Evolutionary conservation across 2,888 invertebrate species (phyloP).

Genomic region (Bombylius discolor): DNA sequence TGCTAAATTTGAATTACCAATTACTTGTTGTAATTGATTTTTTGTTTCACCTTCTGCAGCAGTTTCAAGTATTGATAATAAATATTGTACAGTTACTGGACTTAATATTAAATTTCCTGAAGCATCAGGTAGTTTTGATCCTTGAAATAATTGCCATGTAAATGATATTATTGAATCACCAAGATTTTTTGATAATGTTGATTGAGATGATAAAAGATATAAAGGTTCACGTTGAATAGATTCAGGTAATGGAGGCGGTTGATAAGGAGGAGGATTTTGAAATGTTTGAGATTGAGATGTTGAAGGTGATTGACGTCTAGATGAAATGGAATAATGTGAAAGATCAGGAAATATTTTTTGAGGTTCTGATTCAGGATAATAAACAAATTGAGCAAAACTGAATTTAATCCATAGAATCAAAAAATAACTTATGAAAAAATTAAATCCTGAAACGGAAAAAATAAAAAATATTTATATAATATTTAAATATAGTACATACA

Average conservation of each 20-base stretch:
- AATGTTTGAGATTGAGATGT: no score
- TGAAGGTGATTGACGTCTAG: no score
- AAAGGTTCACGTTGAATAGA: background rate
- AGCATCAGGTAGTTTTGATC: conserved; percentile 10
- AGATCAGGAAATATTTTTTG: no score
- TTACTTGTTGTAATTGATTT: conserved; percentile 11
- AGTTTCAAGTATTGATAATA: conserved; percentile 14
- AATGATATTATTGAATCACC: conserved; percentile 1
- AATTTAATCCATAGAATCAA: no score
- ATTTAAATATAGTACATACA: no score
- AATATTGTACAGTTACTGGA: conserved; percentile 15
- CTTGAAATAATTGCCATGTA: conserved; percentile 14
- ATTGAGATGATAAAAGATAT: background rate
- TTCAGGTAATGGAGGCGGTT: background rate
- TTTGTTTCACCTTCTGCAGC: conserved; percentile 14
- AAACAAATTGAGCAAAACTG: no score
- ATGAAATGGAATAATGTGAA: no score
- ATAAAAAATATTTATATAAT: no score
- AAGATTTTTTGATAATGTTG: background rate
- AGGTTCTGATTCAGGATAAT: no score
- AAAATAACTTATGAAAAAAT: no score
- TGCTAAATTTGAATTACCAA: background rate
- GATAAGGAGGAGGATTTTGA: background rate
- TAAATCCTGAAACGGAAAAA: no score
- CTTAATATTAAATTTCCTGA: conserved; percentile 16